Conservation (phyloP, 2,113 vertebrate genomes). For the Austrofundulus limnaeus region DNA sequence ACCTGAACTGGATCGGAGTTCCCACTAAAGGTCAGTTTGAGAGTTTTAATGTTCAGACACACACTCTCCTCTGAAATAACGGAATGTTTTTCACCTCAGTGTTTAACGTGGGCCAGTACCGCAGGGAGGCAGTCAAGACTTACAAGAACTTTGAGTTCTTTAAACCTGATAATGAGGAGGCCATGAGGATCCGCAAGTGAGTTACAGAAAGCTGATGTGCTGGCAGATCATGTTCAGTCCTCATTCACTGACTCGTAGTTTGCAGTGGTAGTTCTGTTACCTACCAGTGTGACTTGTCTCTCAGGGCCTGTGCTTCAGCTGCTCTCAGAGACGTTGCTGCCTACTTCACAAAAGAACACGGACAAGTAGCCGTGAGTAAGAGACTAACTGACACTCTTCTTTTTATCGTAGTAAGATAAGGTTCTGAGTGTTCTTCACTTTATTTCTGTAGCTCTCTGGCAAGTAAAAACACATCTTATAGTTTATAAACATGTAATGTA, state of each 20-base stretch:
- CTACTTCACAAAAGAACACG: conserved; percentile 83
- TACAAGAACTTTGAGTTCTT: conserved; percentile 93
- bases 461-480: too few relatives aligned
- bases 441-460: too few relatives aligned
- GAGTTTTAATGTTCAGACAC: background rate
- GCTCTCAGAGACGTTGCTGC: conserved; percentile 84
- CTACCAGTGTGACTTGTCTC: conserved; percentile 26
- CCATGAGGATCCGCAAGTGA: conserved; percentile 87
- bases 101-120: conserved; percentile 92
- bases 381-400: conserved; percentile 24
- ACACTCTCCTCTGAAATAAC: too few relatives aligned
- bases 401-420: too few relatives aligned
- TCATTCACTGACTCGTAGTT: background rate
- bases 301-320: conserved; percentile 85
- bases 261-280: conserved; percentile 1
- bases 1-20: conserved; percentile 92
- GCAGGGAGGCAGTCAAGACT: conserved; percentile 85
- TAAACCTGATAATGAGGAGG: conserved; percentile 85
- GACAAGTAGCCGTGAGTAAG: conserved; percentile 88
- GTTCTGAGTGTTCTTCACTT: too few relatives aligned
- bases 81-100: too few relatives aligned
- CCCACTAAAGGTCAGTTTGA: conserved; percentile 83
- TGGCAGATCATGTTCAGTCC: background rate
- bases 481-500: too few relatives aligned
- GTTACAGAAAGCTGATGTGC: background rate